Evolutionary conservation across 1,140 invertebrate species (phyloP).

Genomic region (Heliconius congener): DNA sequence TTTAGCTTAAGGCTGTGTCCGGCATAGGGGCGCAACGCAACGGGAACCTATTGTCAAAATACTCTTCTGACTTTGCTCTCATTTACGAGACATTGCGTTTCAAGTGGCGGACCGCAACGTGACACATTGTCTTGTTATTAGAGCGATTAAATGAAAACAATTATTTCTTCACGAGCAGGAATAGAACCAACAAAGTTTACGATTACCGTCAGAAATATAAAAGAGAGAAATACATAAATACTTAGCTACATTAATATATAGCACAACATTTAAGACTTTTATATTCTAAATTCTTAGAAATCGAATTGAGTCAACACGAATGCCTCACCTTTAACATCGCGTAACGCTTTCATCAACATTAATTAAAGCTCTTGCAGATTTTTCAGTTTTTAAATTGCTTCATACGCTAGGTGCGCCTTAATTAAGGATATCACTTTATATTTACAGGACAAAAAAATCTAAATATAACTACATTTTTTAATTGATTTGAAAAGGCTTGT

Average conservation of each 20-base stretch:
- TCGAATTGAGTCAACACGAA: constrained; percentile 24
- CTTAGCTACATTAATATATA: background rate
- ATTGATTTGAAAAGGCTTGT: background rate
- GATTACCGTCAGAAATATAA: too few species aligned
- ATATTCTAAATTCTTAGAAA: constrained; percentile 15
- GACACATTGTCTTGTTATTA: too few species aligned
- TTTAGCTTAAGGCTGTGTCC: too few species aligned
- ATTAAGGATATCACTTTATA: constrained; percentile 47
- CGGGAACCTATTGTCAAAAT: too few species aligned
- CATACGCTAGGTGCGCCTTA: constrained; percentile 42
- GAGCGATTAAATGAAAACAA: too few species aligned
- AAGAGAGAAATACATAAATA: background rate
- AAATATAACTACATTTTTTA: background rate
- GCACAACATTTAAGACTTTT: constrained; percentile 1
- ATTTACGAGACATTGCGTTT: too few species aligned
- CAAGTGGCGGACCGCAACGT: too few species aligned
- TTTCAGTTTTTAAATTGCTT: constrained; percentile 56
- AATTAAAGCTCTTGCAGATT: constrained; percentile 57
- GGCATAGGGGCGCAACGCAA: too few species aligned
- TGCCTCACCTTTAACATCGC: constrained; percentile 28
- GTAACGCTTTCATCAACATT: constrained; percentile 54
- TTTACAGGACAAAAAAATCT: constrained; percentile 11
- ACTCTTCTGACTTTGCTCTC: too few species aligned
- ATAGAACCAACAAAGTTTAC: too few species aligned
- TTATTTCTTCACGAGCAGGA: too few species aligned